Conservation (phyloP, 2,797 vertebrate species). For the Centroberyx gerrardi region DNA sequence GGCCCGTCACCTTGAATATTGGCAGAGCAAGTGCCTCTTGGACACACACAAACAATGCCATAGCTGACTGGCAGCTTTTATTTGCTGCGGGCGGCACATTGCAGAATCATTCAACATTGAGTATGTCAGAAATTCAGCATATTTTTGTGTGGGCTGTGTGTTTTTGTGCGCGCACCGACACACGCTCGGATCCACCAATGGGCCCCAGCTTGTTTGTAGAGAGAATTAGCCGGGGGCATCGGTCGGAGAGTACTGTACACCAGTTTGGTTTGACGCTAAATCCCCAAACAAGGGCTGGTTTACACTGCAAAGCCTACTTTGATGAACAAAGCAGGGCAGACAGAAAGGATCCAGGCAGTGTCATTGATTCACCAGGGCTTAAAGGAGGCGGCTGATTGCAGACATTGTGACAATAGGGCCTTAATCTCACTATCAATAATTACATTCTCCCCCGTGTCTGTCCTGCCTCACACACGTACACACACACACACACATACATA, state of each 20-base stretch:
- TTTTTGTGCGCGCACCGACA: slow-evolving; percentile 22
- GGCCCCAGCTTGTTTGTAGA: slow-evolving; percentile 71
- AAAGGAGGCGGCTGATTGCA: slow-evolving; percentile 76
- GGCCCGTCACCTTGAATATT: slow-evolving; percentile 47
- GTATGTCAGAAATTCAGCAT: slow-evolving; percentile 26
- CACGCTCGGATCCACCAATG: slow-evolving; percentile 34
- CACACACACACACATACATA: slow-evolving; percentile 19
- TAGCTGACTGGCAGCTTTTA: slow-evolving; percentile 30
- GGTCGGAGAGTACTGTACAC: slow-evolving; percentile 63
- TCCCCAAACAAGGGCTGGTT: slow-evolving; percentile 77
- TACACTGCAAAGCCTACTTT: slow-evolving; percentile 77
- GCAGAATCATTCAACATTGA: slow-evolving; percentile 28
- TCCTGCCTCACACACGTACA: slow-evolving; percentile 1
- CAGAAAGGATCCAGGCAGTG: slow-evolving; percentile 71
- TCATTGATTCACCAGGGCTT: slow-evolving; percentile 78
- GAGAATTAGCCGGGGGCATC: slow-evolving; percentile 74
- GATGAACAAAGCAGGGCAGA: slow-evolving; percentile 77
- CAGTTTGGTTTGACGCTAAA: slow-evolving; percentile 70
- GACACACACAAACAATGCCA: slow-evolving; percentile 29
- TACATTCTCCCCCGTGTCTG: slow-evolving; percentile 63
- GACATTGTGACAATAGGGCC: slow-evolving; percentile 71
- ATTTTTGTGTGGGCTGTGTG: slow-evolving; percentile 29
- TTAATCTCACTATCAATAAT: slow-evolving; percentile 84
- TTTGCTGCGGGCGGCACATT: slow-evolving; percentile 1
- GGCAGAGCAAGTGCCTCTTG: slow-evolving; percentile 35